phyloP scores from a whole-genome alignment of 92 coral and sea anemone species.

The Chrysogorgia sp. region DNA sequence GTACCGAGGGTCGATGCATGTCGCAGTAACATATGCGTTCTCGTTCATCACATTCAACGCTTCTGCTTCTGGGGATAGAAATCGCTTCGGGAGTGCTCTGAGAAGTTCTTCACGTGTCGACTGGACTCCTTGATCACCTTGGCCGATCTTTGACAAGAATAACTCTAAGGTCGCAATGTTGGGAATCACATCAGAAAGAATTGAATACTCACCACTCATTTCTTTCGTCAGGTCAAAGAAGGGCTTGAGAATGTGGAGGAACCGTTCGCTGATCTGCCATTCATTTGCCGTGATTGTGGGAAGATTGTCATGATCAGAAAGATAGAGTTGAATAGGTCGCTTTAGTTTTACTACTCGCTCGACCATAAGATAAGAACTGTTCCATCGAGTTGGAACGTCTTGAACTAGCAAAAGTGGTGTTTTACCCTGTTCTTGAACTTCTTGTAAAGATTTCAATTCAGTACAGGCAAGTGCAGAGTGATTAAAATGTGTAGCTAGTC shows the following conservation, averaged over 20 bases:
- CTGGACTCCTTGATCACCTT: slow-evolving; percentile 25
- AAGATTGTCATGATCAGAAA: too few species aligned
- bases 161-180: too few species aligned
- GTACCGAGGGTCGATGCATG: too few species aligned
- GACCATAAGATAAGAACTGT: neutral
- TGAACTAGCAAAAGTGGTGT: neutral
- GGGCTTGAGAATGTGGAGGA: too few species aligned
- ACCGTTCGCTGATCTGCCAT: too few species aligned
- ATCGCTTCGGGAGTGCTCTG: slow-evolving; percentile 34
- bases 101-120: slow-evolving; percentile 26
- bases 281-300: too few species aligned
- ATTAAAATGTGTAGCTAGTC: neutral
- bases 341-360: neutral
- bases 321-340: too few species aligned
- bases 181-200: slow-evolving; percentile 24
- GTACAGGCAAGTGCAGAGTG: slow-evolving; percentile 1
- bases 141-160: slow-evolving; percentile 34
- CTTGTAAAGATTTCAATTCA: too few species aligned
- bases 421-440: slow-evolving; percentile 2
- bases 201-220: slow-evolving; percentile 37
- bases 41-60: slow-evolving; percentile 21
- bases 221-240: too few species aligned
- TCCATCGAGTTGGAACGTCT: too few species aligned
- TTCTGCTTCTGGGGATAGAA: slow-evolving; percentile 36
- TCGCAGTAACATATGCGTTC: slow-evolving; percentile 30